Conservation (phyloP, 2,113 vertebrate species). For the Climacteris rufus region DNA sequence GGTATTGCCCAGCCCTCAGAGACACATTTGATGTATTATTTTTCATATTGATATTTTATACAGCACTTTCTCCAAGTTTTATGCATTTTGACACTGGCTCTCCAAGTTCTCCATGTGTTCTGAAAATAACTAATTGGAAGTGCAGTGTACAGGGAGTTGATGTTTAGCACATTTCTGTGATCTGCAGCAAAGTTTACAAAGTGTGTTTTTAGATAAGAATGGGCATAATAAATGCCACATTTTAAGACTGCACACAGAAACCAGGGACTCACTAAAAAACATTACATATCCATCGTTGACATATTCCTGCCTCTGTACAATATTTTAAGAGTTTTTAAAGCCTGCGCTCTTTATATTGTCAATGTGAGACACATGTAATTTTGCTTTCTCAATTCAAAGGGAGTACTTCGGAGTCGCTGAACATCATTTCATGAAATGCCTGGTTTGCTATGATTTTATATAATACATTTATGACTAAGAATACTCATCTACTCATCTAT, state of each 20-base stretch:
- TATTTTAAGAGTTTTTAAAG: neutral
- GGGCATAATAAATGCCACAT: neutral
- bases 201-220: neutral
- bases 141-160: no score
- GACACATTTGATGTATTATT: accelerated
- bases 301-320: neutral
- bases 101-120: neutral
- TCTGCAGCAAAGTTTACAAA: neutral
- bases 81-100: neutral
- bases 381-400: neutral
- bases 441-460: neutral
- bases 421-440: neutral
- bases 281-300: neutral
- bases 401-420: neutral
- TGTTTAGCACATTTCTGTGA: neutral
- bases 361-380: accelerated
- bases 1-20: neutral
- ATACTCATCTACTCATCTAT: neutral
- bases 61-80: neutral
- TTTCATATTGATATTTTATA: neutral
- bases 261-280: neutral
- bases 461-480: neutral
- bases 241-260: neutral
- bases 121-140: neutral
- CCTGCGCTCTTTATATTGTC: neutral